These are phyloP conservation scores for Pristionchus entomophagus DNA, from an alignment of 2,888 invertebrate species.

Conservation along the genomic window DNA sequence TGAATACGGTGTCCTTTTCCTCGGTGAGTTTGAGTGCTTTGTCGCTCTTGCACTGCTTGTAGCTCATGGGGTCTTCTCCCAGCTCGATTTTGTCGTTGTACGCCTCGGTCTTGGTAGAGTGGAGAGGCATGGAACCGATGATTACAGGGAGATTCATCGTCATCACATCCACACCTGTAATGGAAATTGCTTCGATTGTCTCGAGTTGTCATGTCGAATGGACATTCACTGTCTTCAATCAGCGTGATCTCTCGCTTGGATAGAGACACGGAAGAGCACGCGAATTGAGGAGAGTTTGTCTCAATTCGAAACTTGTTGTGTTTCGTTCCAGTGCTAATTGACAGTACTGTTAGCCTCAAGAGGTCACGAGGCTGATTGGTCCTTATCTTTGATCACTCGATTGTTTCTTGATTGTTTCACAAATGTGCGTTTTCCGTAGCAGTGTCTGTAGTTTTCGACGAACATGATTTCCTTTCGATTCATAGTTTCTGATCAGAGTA, in stretches of 20 bases:
- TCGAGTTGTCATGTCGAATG: no score
- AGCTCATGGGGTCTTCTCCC: constrained; percentile 30
- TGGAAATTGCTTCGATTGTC: no score
- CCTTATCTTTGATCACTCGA: neutral
- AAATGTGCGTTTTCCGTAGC: neutral
- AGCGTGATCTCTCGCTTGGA: no score
- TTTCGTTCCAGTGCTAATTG: no score
- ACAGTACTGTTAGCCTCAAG: no score
- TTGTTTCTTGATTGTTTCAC: neutral
- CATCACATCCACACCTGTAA: constrained; percentile 67
- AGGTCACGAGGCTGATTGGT: no score
- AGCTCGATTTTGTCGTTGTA: constrained; percentile 33
- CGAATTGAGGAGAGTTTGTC: no score
- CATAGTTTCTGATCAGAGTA: neutral
- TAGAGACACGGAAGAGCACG: no score
- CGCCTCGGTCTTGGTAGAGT: constrained; percentile 45
- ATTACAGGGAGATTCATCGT: constrained; percentile 67
- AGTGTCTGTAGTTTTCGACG: no score
- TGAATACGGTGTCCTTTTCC: constrained; percentile 54
- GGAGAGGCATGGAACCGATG: constrained; percentile 63
- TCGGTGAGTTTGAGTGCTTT: constrained; percentile 57
- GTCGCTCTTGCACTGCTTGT: constrained; percentile 56
- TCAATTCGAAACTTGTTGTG: no score
- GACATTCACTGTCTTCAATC: no score
- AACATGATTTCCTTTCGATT: neutral